Conservation (phyloP, 2,888 invertebrate species). For the Coelopa pilipes region DNA sequence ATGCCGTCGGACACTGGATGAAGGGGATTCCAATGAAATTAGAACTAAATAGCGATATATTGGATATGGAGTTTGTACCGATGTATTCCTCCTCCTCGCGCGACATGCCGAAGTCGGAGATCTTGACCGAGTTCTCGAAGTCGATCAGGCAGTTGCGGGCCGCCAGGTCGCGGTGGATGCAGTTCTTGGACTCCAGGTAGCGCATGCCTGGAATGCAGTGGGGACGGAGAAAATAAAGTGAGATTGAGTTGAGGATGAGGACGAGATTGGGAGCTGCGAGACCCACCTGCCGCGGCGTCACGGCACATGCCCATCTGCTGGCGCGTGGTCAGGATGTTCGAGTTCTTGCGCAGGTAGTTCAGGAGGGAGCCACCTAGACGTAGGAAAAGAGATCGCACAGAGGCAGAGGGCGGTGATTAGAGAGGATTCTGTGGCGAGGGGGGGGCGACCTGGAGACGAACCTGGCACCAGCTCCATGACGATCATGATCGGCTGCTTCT, state of each 20-base stretch:
- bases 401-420: no score
- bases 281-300: conserved; percentile 86
- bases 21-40: no score
- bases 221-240: not conserved
- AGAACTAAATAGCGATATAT: no score
- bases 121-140: conserved; percentile 89
- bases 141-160: conserved; percentile 87
- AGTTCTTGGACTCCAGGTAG: conserved; percentile 94
- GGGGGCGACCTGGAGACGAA: conserved; percentile 64
- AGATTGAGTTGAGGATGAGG: not conserved
- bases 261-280: not conserved
- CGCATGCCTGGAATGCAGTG: conserved; percentile 74
- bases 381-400: no score
- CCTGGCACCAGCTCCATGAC: conserved; percentile 93
- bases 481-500: conserved; percentile 98
- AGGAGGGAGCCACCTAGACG: conserved; percentile 92
- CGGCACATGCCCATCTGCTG: conserved; percentile 89
- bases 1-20: conserved; percentile 88
- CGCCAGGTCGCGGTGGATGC: conserved; percentile 95
- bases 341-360: conserved; percentile 85
- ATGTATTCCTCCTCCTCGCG: conserved; percentile 96
- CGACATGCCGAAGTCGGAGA: conserved; percentile 98
- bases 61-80: conserved; percentile 51
- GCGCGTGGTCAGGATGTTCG: conserved; percentile 73
- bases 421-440: no score